A percentile compares a stretch with the other conserved stretches of the same genome.
phyloP scores from a whole-genome alignment of 2,113 vertebrate species.

The Physeter macrocephalus region DNA sequence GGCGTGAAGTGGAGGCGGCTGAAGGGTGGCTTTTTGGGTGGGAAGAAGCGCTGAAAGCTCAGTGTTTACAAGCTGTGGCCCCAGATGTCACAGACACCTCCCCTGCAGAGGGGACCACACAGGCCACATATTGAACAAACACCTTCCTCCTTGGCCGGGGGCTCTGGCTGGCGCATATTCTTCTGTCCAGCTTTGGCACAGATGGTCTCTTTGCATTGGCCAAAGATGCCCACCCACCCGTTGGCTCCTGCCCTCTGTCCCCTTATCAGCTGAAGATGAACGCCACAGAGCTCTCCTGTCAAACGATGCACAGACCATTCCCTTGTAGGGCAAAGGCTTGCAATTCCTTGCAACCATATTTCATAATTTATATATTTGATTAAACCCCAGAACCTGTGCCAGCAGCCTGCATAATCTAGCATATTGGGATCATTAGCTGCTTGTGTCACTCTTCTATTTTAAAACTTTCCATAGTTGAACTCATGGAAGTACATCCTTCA shows the following conservation, averaged over 20 bases:
- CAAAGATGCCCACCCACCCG: background rate
- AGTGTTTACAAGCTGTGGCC: background rate
- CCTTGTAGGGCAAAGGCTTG: conserved; percentile 69
- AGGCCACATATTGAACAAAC: background rate
- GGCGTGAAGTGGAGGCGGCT: background rate
- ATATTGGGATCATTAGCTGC: conserved; percentile 38
- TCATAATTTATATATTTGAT: conserved; percentile 68
- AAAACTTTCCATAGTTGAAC: conserved; percentile 63
- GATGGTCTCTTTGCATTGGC: background rate
- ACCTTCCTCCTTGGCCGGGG: background rate
- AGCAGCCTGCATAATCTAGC: conserved; percentile 30
- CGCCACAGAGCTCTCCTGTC: background rate
- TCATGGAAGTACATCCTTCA: conserved; percentile 11
- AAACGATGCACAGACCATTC: conserved; percentile 37
- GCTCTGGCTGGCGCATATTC: background rate
- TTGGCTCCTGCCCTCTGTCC: background rate
- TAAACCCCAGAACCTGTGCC: conserved; percentile 3
- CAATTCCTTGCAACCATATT: conserved; percentile 20
- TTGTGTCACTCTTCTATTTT: conserved; percentile 63
- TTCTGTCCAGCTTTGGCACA: background rate
- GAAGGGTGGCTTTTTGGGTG: background rate
- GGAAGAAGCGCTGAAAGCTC: background rate
- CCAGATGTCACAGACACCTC: background rate
- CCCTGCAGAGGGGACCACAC: background rate
- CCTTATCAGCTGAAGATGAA: conserved; percentile 56